A percentile compares a stretch with the other conserved stretches of the same genome.
These are phyloP conservation scores for Catotricha subobsoleta DNA, from an alignment of 2,888 invertebrate species.

Conservation along the genomic window DNA sequence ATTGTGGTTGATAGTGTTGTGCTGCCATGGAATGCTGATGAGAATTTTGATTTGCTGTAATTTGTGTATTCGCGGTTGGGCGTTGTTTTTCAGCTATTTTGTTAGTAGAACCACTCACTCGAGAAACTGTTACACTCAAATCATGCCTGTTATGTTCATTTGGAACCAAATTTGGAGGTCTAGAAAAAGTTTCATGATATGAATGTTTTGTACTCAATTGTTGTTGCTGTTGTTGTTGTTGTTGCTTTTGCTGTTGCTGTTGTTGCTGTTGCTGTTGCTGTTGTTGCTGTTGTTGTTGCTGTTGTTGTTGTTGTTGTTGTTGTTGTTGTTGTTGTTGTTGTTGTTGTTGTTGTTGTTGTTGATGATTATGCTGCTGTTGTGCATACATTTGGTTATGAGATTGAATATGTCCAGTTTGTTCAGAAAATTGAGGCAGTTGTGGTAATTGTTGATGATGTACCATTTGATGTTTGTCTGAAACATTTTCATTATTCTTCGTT, in stretches of 20 bases:
- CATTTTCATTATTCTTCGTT: too few relatives aligned
- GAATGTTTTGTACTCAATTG: too few relatives aligned
- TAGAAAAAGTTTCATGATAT: too few relatives aligned
- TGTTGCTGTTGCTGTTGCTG: not conserved
- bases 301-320: not conserved
- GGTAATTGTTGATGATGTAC: too few relatives aligned
- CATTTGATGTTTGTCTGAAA: too few relatives aligned
- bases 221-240: not conserved
- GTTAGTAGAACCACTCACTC: not conserved
- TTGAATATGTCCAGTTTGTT: not conserved
- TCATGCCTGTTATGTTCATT: conserved; percentile 1
- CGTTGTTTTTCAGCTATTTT: not conserved
- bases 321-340: not conserved
- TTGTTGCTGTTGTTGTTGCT: not conserved
- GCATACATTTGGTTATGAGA: not conserved
- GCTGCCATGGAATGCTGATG: too few relatives aligned
- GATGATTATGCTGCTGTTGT: not conserved
- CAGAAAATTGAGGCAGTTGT: too few relatives aligned
- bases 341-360: not conserved
- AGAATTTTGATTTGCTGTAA: too few relatives aligned
- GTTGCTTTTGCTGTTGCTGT: not conserved
- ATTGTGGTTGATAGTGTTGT: not conserved
- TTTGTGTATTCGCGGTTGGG: not conserved
- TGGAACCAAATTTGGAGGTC: too few relatives aligned
- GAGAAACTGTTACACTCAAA: conserved; percentile 4